Conservation (phyloP, 2,797 vertebrate species). For the Merluccius polli region DNA sequence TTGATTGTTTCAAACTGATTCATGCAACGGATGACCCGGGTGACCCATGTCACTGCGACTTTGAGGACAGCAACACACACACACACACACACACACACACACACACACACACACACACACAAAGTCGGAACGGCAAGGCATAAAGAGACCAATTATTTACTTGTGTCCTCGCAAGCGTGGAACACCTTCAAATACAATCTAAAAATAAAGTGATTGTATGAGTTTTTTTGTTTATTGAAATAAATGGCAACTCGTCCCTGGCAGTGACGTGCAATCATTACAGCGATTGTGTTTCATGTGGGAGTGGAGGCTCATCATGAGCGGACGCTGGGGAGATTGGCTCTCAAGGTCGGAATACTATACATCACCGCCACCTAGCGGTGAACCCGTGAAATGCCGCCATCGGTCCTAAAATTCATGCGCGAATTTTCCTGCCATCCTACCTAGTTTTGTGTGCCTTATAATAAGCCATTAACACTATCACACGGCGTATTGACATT, state of each 20-base stretch:
- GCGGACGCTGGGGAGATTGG: slow-evolving; percentile 37
- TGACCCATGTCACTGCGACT: not conserved
- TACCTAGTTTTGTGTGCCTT: not conserved
- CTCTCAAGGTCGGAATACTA: slow-evolving; percentile 23
- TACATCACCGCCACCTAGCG: slow-evolving; percentile 64
- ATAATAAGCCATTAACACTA: not conserved
- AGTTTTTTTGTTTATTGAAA: not conserved
- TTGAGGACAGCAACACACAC: not conserved
- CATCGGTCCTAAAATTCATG: not conserved
- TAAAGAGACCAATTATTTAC: slow-evolving; percentile 14
- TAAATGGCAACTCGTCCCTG: slow-evolving; percentile 24
- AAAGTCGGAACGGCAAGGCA: not conserved
- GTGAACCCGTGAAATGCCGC: slow-evolving; percentile 3
- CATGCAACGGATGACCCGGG: not conserved
- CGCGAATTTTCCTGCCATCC: not conserved
- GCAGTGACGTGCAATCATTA: slow-evolving; percentile 44
- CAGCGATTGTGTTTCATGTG: slow-evolving; percentile 45
- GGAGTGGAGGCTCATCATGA: slow-evolving; percentile 32
- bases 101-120: not conserved
- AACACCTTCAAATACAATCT: slow-evolving; percentile 16
- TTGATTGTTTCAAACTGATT: not conserved
- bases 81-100: no score
- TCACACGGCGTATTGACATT: not conserved
- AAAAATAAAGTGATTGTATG: slow-evolving; percentile 16
- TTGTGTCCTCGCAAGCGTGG: slow-evolving; percentile 7